Base-by-base conservation (phyloP, 2,888 invertebrate genomes). In the Dicycla oo region DNA sequence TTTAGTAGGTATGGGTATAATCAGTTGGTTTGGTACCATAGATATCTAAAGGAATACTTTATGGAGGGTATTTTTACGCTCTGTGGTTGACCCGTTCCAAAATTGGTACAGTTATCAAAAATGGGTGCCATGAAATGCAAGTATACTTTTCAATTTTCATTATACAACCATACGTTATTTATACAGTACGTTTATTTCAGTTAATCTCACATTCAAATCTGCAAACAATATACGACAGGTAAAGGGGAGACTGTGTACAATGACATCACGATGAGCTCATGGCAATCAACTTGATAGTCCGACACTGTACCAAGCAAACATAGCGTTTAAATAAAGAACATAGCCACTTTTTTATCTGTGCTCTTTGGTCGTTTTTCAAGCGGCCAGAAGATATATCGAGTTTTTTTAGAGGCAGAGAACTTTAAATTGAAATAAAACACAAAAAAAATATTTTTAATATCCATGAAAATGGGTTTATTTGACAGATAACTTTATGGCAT, bases 241-340 rank as follows among this genome's bases (percentile, higher is more conserved):
- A 57, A 51, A 62, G 65, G 61, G 18, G 20, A 69, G 18, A 56
- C 10, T 23, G 51, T 68, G 2, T 30, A 53, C 54, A 34, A 61
- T 80, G 81, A 81, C 64, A 43, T 80, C 78, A 81, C 43, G 54
- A 69, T 78, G 78, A 78, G 26, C 56, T 78, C 78, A 78, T 10
- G 20, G 56, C 45, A 30, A 69, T 80, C 65, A 75, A 58, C 43
- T 56, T 34, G 47, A 58, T 77, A 38, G 62, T 23, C 56, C 30
- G 53, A 11, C 75, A 63, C 51, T 62, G n/a, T 23, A 23, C 30
- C 54, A 47, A 11, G 45, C 30, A 64, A 75, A 69, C 64, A 75
- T 53, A 45, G 51, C 40, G 26, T 53, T 57, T 61, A 43, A 56
- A 65, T 49, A 66, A 47, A 45, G 10, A 26, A n/a, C 11, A 2